These are phyloP conservation scores for Ceratotherium simum DNA, from an alignment of 2,113 vertebrate genomes.

Conservation along the genomic window DNA sequence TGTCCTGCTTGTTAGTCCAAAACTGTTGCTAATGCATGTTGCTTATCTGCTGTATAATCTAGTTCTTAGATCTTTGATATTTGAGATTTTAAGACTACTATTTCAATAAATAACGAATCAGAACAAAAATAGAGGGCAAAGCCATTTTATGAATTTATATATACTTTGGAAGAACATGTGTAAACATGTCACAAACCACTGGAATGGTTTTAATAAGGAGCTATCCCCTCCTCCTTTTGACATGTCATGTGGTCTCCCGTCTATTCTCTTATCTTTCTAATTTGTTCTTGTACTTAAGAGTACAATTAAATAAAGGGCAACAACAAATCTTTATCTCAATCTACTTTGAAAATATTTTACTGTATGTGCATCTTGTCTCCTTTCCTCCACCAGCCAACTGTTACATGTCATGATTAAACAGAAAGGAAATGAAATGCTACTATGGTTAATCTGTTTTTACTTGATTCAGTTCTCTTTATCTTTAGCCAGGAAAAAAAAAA, in stretches of 20 bases:
- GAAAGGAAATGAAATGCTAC: neutral
- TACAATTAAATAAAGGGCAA: neutral
- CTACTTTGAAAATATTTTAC: neutral
- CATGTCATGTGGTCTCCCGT: neutral
- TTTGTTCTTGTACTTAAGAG: neutral
- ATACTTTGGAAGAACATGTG: neutral
- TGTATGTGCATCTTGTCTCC: neutral
- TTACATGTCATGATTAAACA: neutral
- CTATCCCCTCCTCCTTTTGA: neutral
- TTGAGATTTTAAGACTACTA: neutral
- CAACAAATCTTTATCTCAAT: neutral
- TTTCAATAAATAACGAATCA: neutral
- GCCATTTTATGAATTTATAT: neutral
- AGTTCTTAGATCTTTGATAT: neutral
- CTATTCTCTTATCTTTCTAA: neutral
- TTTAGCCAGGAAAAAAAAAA: neutral
- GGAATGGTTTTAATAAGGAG: neutral
- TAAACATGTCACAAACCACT: neutral
- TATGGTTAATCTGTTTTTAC: neutral
- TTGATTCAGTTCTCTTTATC: neutral
- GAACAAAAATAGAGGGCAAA: neutral
- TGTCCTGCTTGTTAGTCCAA: neutral
- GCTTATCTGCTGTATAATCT: neutral
- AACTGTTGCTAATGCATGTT: neutral
- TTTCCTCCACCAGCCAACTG: neutral